These are phyloP conservation scores for Electrona antarctica DNA, from an alignment of 2,113 vertebrate species.

Conservation along the genomic window DNA sequence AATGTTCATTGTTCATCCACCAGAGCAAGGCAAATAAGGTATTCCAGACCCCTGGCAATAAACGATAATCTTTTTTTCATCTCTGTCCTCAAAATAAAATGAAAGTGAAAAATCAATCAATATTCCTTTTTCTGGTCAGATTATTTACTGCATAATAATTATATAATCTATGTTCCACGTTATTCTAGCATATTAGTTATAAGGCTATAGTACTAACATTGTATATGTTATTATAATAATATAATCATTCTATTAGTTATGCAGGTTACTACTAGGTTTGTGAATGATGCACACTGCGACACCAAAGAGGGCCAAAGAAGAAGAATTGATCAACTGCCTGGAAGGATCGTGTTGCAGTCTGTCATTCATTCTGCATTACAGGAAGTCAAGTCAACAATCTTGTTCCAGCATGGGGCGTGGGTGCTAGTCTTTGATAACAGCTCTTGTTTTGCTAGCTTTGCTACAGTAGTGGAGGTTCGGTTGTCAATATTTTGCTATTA, in stretches of 20 bases:
- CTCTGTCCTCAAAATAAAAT: conserved; percentile 32
- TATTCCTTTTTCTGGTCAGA: not conserved
- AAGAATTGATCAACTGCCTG: too few relatives aligned
- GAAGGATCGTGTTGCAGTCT: too few relatives aligned
- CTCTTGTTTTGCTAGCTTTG: conserved; percentile 26
- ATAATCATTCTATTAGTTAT: too few relatives aligned
- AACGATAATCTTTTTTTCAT: conserved; percentile 36
- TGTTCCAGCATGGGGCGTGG: not conserved
- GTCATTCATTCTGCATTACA: not conserved
- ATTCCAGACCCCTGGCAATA: conserved; percentile 10
- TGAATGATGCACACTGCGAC: too few relatives aligned
- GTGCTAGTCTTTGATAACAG: conserved; percentile 10
- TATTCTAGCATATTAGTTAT: too few relatives aligned
- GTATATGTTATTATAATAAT: too few relatives aligned
- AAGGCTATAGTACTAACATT: too few relatives aligned
- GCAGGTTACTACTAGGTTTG: too few relatives aligned
- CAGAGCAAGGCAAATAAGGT: conserved; percentile 1
- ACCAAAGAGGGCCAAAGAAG: too few relatives aligned
- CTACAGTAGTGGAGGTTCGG: not conserved
- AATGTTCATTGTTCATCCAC: not conserved
- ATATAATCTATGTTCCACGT: too few relatives aligned
- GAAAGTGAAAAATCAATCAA: not conserved
- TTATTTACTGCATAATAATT: too few relatives aligned
- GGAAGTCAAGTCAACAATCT: conserved; percentile 34
- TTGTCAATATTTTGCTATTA: not conserved